A percentile compares a stretch with the other conserved stretches of the same genome.
These are phyloP conservation scores for Tricholaema leucomelas DNA, from an alignment of 2,113 vertebrate genomes.

Conservation along the genomic window DNA sequence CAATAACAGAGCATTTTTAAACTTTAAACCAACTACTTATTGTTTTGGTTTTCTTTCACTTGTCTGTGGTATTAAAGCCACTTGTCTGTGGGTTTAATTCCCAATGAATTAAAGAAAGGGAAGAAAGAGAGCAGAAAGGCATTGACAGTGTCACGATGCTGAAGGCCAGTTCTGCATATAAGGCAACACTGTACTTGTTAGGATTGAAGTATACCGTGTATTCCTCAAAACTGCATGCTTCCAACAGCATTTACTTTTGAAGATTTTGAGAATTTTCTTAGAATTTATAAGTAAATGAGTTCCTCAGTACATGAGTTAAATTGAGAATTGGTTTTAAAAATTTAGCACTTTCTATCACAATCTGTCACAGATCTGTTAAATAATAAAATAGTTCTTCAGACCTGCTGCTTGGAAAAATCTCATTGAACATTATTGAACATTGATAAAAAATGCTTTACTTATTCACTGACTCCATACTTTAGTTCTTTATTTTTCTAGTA, in stretches of 20 bases:
- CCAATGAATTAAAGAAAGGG: background rate
- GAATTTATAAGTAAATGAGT: background rate
- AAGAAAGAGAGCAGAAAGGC: background rate
- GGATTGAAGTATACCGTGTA: background rate
- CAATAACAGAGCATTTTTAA: background rate
- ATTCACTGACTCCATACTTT: background rate
- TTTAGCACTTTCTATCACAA: background rate
- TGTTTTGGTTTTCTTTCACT: background rate
- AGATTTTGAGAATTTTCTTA: background rate
- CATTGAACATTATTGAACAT: background rate
- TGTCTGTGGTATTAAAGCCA: accelerated
- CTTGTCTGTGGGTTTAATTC: accelerated
- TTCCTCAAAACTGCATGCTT: background rate
- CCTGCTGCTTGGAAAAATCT: background rate
- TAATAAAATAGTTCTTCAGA: background rate
- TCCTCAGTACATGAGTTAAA: background rate
- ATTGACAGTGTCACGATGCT: background rate
- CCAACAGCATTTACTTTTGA: background rate
- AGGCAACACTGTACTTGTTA: background rate
- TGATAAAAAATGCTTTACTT: background rate
- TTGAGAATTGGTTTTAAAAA: background rate
- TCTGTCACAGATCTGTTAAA: background rate
- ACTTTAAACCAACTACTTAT: background rate
- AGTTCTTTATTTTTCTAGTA: background rate
- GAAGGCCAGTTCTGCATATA: background rate